Percentiles rank a stretch among this genome's conserved stretches.
phyloP scores from a whole-genome alignment of 2,888 invertebrate genomes.

The Galerucella nymphaeae region DNA sequence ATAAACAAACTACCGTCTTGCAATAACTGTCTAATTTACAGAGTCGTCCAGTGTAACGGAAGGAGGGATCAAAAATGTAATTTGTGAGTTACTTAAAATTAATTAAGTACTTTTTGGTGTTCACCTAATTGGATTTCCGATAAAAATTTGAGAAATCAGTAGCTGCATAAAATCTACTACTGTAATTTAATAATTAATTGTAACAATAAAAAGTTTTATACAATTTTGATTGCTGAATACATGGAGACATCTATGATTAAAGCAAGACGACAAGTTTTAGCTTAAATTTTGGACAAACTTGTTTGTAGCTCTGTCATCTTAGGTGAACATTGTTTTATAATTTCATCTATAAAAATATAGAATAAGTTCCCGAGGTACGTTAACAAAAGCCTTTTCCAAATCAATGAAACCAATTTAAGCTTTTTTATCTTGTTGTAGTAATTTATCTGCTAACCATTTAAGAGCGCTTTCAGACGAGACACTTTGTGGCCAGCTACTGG shows the following conservation, averaged over 20 bases:
- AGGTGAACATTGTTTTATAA: too few relatives aligned
- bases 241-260: background rate
- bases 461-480: too few relatives aligned
- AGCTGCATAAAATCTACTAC: background rate
- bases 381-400: too few relatives aligned
- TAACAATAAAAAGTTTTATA: background rate
- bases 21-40: conserved; percentile 18
- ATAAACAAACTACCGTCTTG: conserved; percentile 22
- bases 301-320: too few relatives aligned
- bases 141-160: background rate
- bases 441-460: too few relatives aligned
- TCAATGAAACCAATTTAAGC: too few relatives aligned
- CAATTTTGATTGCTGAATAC: background rate
- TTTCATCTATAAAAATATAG: too few relatives aligned
- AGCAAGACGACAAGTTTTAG: too few relatives aligned
- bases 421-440: too few relatives aligned
- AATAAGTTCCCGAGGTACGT: too few relatives aligned
- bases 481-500: too few relatives aligned
- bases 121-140: background rate
- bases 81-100: background rate
- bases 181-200: background rate
- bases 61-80: background rate
- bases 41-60: conserved; percentile 5
- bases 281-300: too few relatives aligned
- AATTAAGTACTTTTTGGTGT: conserved; percentile 1